These are phyloP conservation scores for Platorchestia sp. DNA, from an alignment of 1,140 invertebrate genomes.

Conservation along the genomic window DNA sequence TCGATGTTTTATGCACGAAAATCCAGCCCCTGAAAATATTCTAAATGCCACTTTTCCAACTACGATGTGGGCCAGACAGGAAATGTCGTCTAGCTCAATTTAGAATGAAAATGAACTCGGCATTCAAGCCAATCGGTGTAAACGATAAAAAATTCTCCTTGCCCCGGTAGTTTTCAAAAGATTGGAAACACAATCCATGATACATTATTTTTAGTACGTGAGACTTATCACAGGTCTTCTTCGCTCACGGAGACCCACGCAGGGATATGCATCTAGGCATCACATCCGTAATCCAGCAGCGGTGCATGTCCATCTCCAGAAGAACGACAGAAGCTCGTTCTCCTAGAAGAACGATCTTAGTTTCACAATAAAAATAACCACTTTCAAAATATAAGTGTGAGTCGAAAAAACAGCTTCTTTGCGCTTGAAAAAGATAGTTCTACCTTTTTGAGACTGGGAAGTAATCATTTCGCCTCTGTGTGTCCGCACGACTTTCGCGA, in stretches of 20 bases:
- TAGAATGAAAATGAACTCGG: no score
- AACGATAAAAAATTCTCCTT: no score
- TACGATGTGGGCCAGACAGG: no score
- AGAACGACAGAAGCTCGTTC: neutral
- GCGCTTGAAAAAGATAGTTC: neutral
- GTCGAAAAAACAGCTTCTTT: neutral
- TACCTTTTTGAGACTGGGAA: neutral
- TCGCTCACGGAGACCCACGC: neutral
- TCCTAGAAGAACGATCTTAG: neutral
- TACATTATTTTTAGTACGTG: no score
- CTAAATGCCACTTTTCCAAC: no score
- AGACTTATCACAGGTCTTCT: neutral
- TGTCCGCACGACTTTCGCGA: neutral
- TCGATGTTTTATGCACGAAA: no score
- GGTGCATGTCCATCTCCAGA: no score
- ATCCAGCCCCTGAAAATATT: no score
- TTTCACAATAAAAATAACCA: neutral
- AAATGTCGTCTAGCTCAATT: no score
- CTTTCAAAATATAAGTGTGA: neutral
- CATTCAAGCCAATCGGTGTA: no score
- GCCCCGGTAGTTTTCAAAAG: no score
- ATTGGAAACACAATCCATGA: no score
- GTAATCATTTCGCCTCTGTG: neutral
- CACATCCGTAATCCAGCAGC: neutral
- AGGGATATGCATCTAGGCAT: neutral